These are phyloP conservation scores for Elgaria multicarinata DNA, from an alignment of 2,113 vertebrate genomes.

Conservation along the genomic window DNA sequence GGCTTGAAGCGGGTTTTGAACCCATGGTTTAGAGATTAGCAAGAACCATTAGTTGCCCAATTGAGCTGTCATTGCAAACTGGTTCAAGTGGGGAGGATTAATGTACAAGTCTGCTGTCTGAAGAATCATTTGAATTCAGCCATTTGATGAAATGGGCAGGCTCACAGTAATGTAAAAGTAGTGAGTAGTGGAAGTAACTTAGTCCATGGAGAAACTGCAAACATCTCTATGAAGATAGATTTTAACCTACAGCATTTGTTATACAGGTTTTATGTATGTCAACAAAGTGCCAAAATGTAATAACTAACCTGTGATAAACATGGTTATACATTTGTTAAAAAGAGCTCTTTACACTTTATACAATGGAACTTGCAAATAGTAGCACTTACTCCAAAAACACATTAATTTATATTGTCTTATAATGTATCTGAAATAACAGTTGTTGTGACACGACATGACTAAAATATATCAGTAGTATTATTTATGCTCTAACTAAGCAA, in stretches of 20 bases:
- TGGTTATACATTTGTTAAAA: slow-evolving; percentile 59
- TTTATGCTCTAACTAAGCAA: slow-evolving; percentile 42
- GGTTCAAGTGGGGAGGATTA: not conserved
- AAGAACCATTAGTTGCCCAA: not conserved
- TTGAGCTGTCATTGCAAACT: not conserved
- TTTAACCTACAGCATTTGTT: slow-evolving; percentile 39
- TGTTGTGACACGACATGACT: slow-evolving; percentile 67
- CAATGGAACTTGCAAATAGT: slow-evolving; percentile 63
- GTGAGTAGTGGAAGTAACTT: slow-evolving; percentile 47
- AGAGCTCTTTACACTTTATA: slow-evolving; percentile 63
- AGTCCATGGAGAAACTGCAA: slow-evolving; percentile 59
- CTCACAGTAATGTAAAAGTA: slow-evolving; percentile 60
- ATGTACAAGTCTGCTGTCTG: not conserved
- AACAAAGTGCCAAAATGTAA: slow-evolving; percentile 64
- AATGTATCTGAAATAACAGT: slow-evolving; percentile 68
- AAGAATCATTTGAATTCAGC: not conserved
- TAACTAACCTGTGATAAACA: slow-evolving; percentile 72
- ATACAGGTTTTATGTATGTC: slow-evolving; percentile 61
- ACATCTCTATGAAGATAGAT: slow-evolving; percentile 54
- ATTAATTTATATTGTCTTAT: slow-evolving; percentile 64
- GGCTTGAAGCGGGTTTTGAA: not conserved
- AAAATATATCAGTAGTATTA: slow-evolving; percentile 58
- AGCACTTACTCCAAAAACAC: slow-evolving; percentile 64
- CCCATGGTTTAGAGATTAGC: no score
- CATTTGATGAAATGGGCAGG: slow-evolving; percentile 61